phyloP scores from a whole-genome alignment of 2,888 invertebrate genomes.

The Eledone cirrhosa region DNA sequence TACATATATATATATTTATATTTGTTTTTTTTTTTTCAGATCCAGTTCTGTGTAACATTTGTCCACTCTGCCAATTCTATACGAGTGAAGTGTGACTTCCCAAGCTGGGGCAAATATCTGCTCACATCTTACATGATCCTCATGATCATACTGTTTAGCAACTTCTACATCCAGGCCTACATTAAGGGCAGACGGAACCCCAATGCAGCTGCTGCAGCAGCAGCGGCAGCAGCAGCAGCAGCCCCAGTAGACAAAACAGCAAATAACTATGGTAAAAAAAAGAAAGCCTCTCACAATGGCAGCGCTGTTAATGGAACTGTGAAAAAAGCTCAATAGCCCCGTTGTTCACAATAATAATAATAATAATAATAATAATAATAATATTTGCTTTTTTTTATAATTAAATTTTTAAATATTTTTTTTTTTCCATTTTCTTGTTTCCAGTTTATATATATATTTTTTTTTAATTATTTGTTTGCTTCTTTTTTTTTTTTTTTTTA shows the following conservation, averaged over 20 bases:
- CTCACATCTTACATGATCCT: slow-evolving; percentile 82
- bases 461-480: no score
- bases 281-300: neutral
- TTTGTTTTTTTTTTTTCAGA: slow-evolving; percentile 70
- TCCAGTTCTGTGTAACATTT: slow-evolving; percentile 85
- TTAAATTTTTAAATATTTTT: no score
- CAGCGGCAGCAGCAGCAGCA: no score
- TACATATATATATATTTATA: no score
- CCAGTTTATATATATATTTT: no score
- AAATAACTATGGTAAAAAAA: neutral
- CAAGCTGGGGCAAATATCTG: slow-evolving; percentile 72
- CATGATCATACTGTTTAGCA: slow-evolving; percentile 94
- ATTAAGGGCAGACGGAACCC: slow-evolving; percentile 35
- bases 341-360: no score
- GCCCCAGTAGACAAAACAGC: no score
- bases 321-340: slow-evolving; percentile 11
- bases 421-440: no score
- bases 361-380: no score
- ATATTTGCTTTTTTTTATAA: no score
- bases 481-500: no score
- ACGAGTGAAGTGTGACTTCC: slow-evolving; percentile 84
- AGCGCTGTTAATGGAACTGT: neutral
- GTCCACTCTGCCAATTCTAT: slow-evolving; percentile 83
- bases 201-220: neutral
- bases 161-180: slow-evolving; percentile 77